These are phyloP conservation scores for Syrmaticus mikado DNA, from an alignment of 2,113 vertebrate genomes.

Conservation along the genomic window DNA sequence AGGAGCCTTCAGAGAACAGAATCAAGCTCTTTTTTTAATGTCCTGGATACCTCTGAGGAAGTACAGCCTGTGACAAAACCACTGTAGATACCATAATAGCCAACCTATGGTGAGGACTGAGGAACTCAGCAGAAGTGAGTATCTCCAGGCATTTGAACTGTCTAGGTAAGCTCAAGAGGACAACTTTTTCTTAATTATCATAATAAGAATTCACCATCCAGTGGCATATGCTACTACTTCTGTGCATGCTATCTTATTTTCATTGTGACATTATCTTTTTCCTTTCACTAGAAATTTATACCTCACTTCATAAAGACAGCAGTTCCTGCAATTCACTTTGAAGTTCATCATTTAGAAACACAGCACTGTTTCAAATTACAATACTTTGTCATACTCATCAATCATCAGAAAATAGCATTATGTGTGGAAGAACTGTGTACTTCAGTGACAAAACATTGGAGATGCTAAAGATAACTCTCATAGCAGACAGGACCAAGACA, in stretches of 20 bases:
- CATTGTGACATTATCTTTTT: neutral
- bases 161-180: neutral
- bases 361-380: neutral
- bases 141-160: neutral
- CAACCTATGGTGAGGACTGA: rapidly evolving
- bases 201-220: neutral
- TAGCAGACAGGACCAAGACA: neutral
- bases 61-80: neutral
- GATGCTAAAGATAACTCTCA: neutral
- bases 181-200: neutral
- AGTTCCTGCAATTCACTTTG: neutral
- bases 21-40: neutral
- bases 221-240: neutral
- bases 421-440: neutral
- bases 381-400: neutral
- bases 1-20: neutral
- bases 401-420: neutral
- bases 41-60: neutral
- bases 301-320: neutral
- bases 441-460: neutral
- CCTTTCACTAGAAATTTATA: neutral
- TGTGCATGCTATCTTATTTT: neutral
- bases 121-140: neutral
- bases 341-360: neutral
- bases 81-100: neutral